Conservation (phyloP, 2,797 vertebrate species). For the Steatocranus sp. region DNA sequence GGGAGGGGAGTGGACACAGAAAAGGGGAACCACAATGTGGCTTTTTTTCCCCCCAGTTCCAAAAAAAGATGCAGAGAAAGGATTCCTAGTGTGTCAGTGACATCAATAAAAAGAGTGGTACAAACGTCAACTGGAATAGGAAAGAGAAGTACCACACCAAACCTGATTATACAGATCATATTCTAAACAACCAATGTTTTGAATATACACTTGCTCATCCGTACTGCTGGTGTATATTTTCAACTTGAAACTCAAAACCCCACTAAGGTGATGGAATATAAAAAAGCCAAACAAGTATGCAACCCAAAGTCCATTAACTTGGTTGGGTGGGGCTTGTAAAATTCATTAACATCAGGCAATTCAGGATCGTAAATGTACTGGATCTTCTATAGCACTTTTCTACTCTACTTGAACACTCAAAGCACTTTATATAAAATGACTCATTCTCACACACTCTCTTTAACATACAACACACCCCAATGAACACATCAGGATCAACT, state of each 20-base stretch:
- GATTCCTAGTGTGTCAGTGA: not conserved
- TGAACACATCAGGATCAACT: not conserved
- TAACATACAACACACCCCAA: not conserved
- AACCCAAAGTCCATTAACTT: not conserved
- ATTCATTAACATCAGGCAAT: not conserved
- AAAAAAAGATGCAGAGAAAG: not conserved
- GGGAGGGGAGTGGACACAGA: constrained; percentile 5
- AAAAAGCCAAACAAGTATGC: not conserved
- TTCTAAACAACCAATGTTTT: not conserved
- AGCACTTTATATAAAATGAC: not conserved
- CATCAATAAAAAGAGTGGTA: not conserved
- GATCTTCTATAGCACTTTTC: not conserved
- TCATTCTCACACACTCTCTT: not conserved
- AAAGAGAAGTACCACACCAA: not conserved
- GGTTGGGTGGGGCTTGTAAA: not conserved
- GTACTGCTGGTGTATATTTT: not conserved
- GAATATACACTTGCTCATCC: not conserved
- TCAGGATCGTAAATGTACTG: not conserved
- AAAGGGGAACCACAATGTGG: constrained; percentile 12
- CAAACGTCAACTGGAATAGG: not conserved
- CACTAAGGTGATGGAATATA: not conserved
- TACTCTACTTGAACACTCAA: not conserved
- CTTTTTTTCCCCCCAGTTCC: not conserved
- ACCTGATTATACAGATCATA: not conserved
- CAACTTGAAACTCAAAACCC: not conserved